Conservation (phyloP, 2,888 invertebrate genomes). For the Neoaliturus tenellus region DNA sequence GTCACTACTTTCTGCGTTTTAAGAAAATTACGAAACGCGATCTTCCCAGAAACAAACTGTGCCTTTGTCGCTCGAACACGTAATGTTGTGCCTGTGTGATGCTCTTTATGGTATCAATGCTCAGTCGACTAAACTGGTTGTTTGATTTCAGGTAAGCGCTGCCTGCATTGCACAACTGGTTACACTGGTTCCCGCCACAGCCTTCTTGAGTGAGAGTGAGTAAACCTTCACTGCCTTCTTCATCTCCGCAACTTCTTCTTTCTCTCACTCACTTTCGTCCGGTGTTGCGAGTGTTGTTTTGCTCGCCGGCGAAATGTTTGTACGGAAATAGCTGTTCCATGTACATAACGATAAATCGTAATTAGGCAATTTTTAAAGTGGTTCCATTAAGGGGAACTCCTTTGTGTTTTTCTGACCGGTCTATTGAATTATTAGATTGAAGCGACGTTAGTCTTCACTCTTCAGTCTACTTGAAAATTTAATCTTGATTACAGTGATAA, state of each 20-base stretch:
- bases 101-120: too few species aligned
- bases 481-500: too few species aligned
- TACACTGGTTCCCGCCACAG: slow-evolving; percentile 3
- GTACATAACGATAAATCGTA: background rate
- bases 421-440: too few species aligned
- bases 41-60: too few species aligned
- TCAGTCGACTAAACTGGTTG: background rate
- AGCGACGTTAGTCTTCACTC: too few species aligned
- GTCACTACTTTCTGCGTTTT: too few species aligned
- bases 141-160: slow-evolving; percentile 43
- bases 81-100: too few species aligned
- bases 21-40: too few species aligned
- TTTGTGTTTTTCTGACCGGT: too few species aligned
- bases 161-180: slow-evolving; percentile 27
- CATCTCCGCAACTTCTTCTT: slow-evolving; percentile 7
- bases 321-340: background rate
- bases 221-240: slow-evolving; percentile 1
- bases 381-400: background rate
- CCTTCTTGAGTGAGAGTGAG: slow-evolving; percentile 46
- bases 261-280: slow-evolving; percentile 43
- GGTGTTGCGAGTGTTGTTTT: background rate
- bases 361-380: background rate
- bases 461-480: too few species aligned
- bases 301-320: background rate
- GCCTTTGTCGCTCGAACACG: too few species aligned